These are phyloP conservation scores for Pao palembangensis DNA, from an alignment of 2,113 vertebrate genomes.

Conservation along the genomic window DNA sequence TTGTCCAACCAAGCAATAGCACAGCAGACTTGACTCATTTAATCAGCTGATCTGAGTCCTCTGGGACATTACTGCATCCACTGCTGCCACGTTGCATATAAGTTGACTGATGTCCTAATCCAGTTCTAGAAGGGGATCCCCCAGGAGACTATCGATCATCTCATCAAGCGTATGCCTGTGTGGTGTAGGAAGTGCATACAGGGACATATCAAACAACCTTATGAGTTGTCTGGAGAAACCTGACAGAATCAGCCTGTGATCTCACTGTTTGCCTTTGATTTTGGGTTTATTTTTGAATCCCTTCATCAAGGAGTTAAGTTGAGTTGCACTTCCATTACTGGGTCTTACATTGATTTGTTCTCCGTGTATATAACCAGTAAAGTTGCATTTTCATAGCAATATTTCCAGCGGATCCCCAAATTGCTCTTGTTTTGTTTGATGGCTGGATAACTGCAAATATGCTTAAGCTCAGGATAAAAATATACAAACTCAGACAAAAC, in stretches of 20 bases:
- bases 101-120: neutral
- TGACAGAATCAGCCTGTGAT: neutral
- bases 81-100: no score
- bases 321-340: neutral
- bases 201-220: slow-evolving; percentile 1
- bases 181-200: slow-evolving; percentile 1
- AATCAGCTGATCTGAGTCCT: no score
- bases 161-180: neutral
- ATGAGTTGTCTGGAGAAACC: neutral
- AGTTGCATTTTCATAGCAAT: neutral
- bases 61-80: no score
- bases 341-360: neutral
- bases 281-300: neutral
- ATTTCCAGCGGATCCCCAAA: neutral
- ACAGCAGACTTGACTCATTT: no score
- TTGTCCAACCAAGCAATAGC: no score
- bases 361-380: neutral
- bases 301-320: neutral
- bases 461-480: neutral
- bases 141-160: neutral
- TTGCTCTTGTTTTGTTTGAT: neutral
- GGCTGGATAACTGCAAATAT: neutral
- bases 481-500: neutral
- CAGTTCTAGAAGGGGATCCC: neutral
- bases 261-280: neutral